Conservation (phyloP, 2,888 invertebrate species). For the Keiferia lycopersicella region DNA sequence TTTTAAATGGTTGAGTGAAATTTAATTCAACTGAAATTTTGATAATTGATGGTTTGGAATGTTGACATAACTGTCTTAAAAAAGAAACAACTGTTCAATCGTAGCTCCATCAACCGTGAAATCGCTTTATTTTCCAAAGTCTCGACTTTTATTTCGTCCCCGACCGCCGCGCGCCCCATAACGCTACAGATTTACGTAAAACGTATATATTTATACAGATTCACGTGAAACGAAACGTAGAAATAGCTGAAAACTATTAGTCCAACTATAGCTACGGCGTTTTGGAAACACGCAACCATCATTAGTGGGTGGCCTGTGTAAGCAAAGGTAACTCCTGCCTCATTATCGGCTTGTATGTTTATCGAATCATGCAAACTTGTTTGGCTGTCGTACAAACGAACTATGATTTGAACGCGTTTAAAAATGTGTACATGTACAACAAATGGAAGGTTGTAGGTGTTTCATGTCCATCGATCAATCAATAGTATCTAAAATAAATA, state of each 20-base stretch:
- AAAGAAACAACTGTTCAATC: constrained; percentile 5
- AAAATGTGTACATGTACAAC: no score
- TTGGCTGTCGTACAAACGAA: background rate
- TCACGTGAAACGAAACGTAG: background rate
- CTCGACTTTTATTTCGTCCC: background rate
- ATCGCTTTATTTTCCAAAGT: background rate
- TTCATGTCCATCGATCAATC: no score
- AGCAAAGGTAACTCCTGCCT: constrained; percentile 42
- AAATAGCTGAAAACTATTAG: constrained; percentile 18
- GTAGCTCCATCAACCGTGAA: background rate
- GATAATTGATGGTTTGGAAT: background rate
- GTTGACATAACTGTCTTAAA: background rate
- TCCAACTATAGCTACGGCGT: constrained; percentile 1
- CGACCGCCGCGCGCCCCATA: background rate
- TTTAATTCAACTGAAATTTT: no score
- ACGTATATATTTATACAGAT: constrained; percentile 9
- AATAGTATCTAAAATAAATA: no score
- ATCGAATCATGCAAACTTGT: constrained; percentile 12
- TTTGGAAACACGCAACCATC: constrained; percentile 42
- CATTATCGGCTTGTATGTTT: constrained; percentile 6
- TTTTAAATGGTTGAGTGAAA: no score
- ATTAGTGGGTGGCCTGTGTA: constrained; percentile 41
- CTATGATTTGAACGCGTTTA: constrained; percentile 1
- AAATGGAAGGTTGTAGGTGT: no score
- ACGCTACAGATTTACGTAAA: constrained; percentile 11